These are phyloP conservation scores for Lordiphosa mommai DNA, from an alignment of 1,140 invertebrate species.

Conservation along the genomic window DNA sequence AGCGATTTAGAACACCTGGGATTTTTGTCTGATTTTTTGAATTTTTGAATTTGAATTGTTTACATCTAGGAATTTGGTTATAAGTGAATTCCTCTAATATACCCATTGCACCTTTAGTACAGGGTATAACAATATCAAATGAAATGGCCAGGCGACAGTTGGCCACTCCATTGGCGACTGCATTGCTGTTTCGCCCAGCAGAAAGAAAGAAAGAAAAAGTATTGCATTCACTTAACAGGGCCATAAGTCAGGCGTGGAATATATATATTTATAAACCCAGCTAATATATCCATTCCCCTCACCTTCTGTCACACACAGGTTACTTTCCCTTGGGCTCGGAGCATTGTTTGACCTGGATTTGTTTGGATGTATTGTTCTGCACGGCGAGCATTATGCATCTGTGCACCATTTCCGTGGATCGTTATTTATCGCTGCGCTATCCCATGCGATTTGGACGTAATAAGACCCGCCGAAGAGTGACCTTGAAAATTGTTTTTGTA, in stretches of 20 bases:
- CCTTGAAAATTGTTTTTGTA: constrained; percentile 93
- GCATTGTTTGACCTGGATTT: constrained; percentile 93
- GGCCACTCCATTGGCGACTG: constrained; percentile 23
- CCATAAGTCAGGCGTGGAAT: constrained; percentile 25
- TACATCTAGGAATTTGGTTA: no score
- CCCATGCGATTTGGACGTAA: constrained; percentile 94
- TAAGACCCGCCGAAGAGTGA: constrained; percentile 91
- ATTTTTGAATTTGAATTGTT: no score
- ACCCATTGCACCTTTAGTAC: no score
- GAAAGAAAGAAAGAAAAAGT: no score
- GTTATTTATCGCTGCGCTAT: constrained; percentile 91
- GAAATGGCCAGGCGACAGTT: constrained; percentile 53
- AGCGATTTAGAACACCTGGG: no score
- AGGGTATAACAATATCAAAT: constrained; percentile 36
- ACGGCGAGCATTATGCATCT: constrained; percentile 98
- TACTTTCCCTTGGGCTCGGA: constrained; percentile 90
- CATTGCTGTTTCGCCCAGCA: constrained; percentile 39
- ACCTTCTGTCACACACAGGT: constrained; percentile 81
- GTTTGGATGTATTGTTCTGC: constrained; percentile 95
- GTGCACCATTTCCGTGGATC: constrained; percentile 96
- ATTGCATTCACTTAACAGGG: constrained; percentile 47
- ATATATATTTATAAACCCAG: constrained; percentile 28
- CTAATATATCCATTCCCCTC: not conserved
- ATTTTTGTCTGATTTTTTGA: no score
- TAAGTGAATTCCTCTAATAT: no score